phyloP scores from a whole-genome alignment of 2,888 invertebrate genomes.

The Napeogenes inachia region DNA sequence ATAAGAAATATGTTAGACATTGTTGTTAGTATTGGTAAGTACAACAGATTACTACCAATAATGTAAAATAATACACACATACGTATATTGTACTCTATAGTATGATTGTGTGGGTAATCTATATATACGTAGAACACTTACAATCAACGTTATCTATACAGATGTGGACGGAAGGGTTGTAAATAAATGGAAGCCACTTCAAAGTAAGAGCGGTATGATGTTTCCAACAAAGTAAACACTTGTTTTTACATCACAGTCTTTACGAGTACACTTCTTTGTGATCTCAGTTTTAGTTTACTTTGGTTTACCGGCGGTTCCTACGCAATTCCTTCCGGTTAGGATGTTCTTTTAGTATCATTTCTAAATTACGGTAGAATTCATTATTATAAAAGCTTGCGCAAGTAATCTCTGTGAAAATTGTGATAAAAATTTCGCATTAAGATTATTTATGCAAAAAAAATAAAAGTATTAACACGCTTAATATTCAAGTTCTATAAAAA shows the following conservation, averaged over 20 bases:
- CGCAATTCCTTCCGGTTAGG: conserved; percentile 34
- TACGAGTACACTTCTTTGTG: conserved; percentile 61
- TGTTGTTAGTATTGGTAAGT: too few relatives aligned
- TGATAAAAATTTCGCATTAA: too few relatives aligned
- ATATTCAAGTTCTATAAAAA: too few relatives aligned
- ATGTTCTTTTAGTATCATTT: conserved; percentile 24
- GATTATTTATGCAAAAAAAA: too few relatives aligned
- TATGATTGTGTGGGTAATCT: conserved; percentile 13
- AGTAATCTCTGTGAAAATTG: too few relatives aligned
- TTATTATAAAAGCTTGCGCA: neutral
- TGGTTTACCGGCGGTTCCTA: conserved; percentile 30
- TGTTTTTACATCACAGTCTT: conserved; percentile 59
- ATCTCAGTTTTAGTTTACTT: conserved; percentile 39
- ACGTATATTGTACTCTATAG: too few relatives aligned
- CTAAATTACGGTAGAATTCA: neutral
- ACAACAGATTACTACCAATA: too few relatives aligned
- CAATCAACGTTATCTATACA: conserved; percentile 34
- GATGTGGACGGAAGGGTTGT: conserved; percentile 61
- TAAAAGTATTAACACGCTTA: too few relatives aligned
- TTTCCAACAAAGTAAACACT: conserved; percentile 66
- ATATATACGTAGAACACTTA: conserved; percentile 23
- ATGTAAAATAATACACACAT: too few relatives aligned
- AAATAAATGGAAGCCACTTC: conserved; percentile 70
- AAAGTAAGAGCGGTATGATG: conserved; percentile 53
- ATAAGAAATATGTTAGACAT: too few relatives aligned